Percentiles rank a stretch among this genome's conserved stretches.
phyloP scores from a whole-genome alignment of 2,113 vertebrate species.

The Arenaria interpres region DNA sequence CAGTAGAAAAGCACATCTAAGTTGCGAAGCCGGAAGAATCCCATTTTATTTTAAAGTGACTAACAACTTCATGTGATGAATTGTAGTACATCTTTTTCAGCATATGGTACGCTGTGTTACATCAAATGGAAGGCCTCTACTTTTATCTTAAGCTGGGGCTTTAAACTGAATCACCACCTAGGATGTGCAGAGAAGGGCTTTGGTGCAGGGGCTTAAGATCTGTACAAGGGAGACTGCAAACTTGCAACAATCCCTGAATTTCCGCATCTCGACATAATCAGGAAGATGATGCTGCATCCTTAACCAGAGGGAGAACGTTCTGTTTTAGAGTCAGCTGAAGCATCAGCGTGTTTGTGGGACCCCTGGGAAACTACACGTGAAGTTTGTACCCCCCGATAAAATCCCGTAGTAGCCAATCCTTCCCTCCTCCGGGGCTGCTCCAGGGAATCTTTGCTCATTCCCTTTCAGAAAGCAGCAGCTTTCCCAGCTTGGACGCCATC shows the following conservation, averaged over 20 bases:
- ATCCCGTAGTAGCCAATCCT: not conserved
- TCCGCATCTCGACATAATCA: not conserved
- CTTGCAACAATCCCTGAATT: not conserved
- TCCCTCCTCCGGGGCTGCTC: not conserved
- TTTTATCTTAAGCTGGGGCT: not conserved
- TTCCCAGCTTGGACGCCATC: not conserved
- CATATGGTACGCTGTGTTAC: not conserved
- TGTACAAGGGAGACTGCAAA: not conserved
- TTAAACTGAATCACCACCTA: not conserved
- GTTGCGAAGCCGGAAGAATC: not conserved
- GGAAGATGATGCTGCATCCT: not conserved
- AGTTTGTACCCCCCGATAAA: not conserved
- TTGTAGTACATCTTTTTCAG: not conserved
- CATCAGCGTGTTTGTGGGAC: accelerated
- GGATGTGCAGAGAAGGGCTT: not conserved
- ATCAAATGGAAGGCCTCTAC: not conserved
- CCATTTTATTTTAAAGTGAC: not conserved
- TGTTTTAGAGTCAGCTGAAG: not conserved
- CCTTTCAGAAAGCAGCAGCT: not conserved
- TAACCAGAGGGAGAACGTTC: not conserved
- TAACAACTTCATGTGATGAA: not conserved
- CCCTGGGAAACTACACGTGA: not conserved
- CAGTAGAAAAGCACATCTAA: not conserved
- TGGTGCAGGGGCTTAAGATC: not conserved
- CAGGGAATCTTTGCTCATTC: accelerated